phyloP scores from a whole-genome alignment of 2,888 invertebrate species.

The Octonoba sinensis region DNA sequence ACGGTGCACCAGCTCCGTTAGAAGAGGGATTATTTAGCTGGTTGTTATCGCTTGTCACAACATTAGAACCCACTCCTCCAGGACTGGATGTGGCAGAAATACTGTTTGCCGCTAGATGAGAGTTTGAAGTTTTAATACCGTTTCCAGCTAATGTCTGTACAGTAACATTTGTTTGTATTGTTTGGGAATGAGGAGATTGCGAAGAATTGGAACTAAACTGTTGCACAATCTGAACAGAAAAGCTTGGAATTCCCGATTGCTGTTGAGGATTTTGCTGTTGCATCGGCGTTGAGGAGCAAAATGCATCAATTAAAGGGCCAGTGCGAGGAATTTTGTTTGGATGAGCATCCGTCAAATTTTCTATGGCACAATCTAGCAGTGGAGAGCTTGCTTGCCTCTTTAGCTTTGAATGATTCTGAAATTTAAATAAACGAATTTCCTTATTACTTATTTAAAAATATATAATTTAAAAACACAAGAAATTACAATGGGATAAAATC shows the following conservation, averaged over 20 bases:
- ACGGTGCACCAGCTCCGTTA: conserved; percentile 17
- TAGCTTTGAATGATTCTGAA: conserved; percentile 45
- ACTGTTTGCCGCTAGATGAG: conserved; percentile 34
- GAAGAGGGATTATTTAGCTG: conserved; percentile 10
- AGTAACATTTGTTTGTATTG: conserved; percentile 90
- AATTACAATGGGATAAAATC: no score
- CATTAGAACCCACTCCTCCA: conserved; percentile 5
- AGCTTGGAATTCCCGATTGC: conserved; percentile 69
- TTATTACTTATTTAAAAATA: neutral
- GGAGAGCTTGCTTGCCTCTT: conserved; percentile 46
- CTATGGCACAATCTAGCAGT: conserved; percentile 36
- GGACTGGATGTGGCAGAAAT: conserved; percentile 41
- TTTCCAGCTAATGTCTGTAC: conserved; percentile 79
- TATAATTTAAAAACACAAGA: neutral
- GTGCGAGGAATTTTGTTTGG: conserved; percentile 32
- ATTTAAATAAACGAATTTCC: neutral
- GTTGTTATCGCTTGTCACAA: conserved; percentile 8
- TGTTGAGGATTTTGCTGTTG: conserved; percentile 22
- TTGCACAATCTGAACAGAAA: conserved; percentile 93
- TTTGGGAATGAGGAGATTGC: conserved; percentile 81
- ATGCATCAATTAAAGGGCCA: conserved; percentile 16
- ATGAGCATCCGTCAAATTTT: conserved; percentile 18
- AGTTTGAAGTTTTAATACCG: conserved; percentile 41
- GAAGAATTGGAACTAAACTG: conserved; percentile 76
- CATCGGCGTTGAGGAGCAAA: neutral